Evolutionary conservation across 1,140 invertebrate species (phyloP).

Genomic region (Lineus longissimus): DNA sequence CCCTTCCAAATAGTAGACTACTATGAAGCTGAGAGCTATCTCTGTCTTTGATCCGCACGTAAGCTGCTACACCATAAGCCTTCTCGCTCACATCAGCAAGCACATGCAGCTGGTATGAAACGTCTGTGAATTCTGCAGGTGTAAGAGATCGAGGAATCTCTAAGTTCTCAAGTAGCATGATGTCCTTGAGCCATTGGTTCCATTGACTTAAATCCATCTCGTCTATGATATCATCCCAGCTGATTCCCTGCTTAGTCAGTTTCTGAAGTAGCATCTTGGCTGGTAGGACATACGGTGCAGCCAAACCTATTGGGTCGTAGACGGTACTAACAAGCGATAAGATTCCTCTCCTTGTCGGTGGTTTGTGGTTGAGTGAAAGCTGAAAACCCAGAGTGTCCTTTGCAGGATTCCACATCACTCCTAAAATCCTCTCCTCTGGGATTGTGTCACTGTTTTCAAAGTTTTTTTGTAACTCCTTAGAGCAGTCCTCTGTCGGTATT

Average conservation of each 20-base stretch:
- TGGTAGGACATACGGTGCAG: constrained; percentile 11
- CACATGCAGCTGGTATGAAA: constrained; percentile 1
- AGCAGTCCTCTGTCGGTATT: neutral
- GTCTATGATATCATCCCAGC: constrained; percentile 19
- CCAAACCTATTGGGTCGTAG: constrained; percentile 19
- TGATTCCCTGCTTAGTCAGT: neutral
- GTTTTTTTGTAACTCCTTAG: neutral
- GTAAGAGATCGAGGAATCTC: constrained; percentile 3
- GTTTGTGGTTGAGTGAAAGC: neutral
- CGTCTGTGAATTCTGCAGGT: neutral
- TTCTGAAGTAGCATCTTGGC: constrained; percentile 18
- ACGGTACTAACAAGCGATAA: constrained; percentile 13
- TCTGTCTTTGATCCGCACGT: neutral
- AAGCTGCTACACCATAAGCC: constrained; percentile 10
- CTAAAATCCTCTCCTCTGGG: constrained; percentile 6
- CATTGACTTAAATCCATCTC: neutral
- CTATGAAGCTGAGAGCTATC: neutral
- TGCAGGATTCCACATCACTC: constrained; percentile 10
- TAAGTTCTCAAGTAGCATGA: constrained; percentile 5
- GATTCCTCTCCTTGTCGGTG: constrained; percentile 10
- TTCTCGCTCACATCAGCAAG: constrained; percentile 2
- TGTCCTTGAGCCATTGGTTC: constrained; percentile 8
- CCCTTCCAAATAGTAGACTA: neutral
- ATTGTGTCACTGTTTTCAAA: neutral
- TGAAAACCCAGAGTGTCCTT: constrained; percentile 9